Base-by-base conservation (phyloP, 92 coral and sea anemone genomes). In the Pocillopora meandrina region DNA sequence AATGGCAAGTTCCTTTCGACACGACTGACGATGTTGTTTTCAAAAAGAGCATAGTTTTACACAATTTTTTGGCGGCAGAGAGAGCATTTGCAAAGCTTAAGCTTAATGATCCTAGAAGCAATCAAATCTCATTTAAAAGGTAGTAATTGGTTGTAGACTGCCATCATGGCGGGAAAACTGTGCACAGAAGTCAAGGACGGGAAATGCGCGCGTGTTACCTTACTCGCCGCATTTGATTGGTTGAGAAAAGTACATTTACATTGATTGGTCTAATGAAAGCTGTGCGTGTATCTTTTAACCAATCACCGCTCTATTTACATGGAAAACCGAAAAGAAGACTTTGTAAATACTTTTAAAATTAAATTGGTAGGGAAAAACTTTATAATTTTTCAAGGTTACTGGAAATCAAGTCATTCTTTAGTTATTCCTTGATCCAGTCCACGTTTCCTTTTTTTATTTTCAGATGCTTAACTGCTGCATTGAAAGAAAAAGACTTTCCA, bases 381-480 rank as follows among this genome's bases (percentile, higher is more conserved):
- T 42, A 42, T 42, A 42, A 42, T 42, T 42, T 42, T 42, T 42
- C 52, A 3, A 42, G 52, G 8, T 3, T 42, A 42, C 52, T 42
- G 52, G 52, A 42, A 42, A 42, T 42, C 52, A 3, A 42, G 4
- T 42, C 52, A 7, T 56, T 7, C 18, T 35, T n/a, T 21, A 21
- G 1, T 7, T 52, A 5, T 2, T 65, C 65, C 42, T 36, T 58
- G 33, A 47, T 72, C 19, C 52, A 67, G 9, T 73, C 34, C 3
- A 18, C 17, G 19, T 80, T 33, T 55, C 33, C 62, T 8, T 42
- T 78, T 34, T 21, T 67, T 33, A 17, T 56, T 75, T 77, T 26
- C 83, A 97, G 99, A 97, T 97, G 99, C 84, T 97, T 9, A 97
- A 97, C 78, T 94, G 98, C 58, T 97, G 99, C 82, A 97, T 97